Conservation (phyloP, 2,797 vertebrate species). For the Poecile montanus region DNA sequence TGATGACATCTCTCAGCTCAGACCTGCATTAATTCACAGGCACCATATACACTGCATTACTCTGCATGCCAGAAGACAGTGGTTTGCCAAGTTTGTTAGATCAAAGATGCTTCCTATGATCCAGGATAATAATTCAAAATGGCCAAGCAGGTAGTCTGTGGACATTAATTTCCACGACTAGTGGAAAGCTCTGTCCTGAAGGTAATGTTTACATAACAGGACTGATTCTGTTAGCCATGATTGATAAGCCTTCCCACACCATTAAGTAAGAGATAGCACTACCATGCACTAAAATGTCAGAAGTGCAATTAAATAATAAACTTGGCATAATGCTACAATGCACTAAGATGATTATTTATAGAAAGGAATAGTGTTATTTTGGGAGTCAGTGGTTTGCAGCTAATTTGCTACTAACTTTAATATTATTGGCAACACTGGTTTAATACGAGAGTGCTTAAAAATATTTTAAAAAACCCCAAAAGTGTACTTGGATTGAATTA, state of each 20-base stretch:
- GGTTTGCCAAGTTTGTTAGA: conserved; percentile 22
- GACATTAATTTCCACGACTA: conserved; percentile 15
- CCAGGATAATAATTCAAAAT: conserved; percentile 24
- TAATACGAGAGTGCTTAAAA: background rate
- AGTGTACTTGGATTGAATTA: background rate
- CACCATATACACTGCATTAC: background rate
- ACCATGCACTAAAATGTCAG: conserved; percentile 33
- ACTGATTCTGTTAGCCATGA: conserved; percentile 37
- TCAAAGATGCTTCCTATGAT: conserved; percentile 22
- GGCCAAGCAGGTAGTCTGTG: background rate
- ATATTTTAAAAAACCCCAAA: background rate
- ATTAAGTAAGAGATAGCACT: conserved; percentile 46
- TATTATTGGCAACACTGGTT: background rate
- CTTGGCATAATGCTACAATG: background rate
- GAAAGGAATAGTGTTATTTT: conserved; percentile 7
- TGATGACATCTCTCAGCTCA: conserved; percentile 24
- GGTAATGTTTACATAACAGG: conserved; percentile 21
- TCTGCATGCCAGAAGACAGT: conserved; percentile 1
- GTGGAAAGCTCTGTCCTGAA: conserved; percentile 23
- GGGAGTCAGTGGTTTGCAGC: background rate
- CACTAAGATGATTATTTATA: background rate
- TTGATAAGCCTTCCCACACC: conserved; percentile 2
- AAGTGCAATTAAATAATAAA: conserved; percentile 52
- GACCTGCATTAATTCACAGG: background rate
- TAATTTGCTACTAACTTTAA: conserved; percentile 9